phyloP scores from a whole-genome alignment of 2,888 invertebrate genomes.

The Apotomis capreana region DNA sequence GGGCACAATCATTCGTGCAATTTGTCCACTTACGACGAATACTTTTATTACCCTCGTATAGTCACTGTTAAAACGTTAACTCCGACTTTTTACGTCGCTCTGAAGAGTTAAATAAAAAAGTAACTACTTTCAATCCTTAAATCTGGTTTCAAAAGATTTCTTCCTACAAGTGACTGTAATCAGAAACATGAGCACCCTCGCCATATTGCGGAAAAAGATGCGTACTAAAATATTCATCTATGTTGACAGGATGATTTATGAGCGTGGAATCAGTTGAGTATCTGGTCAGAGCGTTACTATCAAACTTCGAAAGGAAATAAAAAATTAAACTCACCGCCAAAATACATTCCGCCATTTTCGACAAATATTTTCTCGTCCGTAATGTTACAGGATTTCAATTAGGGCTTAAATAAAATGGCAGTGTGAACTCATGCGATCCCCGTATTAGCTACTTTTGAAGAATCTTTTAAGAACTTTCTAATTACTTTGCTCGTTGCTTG shows the following conservation, averaged over 20 bases:
- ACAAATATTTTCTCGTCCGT: slow-evolving; percentile 10
- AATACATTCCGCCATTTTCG: background rate
- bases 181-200: slow-evolving; percentile 1
- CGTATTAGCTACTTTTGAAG: slow-evolving; percentile 33
- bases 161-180: slow-evolving; percentile 7
- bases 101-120: background rate
- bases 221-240: slow-evolving; percentile 28
- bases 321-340: slow-evolving; percentile 10
- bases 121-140: background rate
- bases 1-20: slow-evolving; percentile 35
- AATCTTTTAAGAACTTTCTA: slow-evolving; percentile 37
- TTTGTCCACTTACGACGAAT: slow-evolving; percentile 30
- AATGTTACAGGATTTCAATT: slow-evolving; percentile 27
- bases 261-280: slow-evolving; percentile 12
- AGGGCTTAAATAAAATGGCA: slow-evolving; percentile 28
- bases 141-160: background rate
- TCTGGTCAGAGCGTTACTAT: slow-evolving; percentile 21
- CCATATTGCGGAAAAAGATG: slow-evolving; percentile 13
- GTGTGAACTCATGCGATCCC: slow-evolving; percentile 37
- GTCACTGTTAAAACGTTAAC: background rate
- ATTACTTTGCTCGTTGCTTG: slow-evolving; percentile 38
- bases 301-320: slow-evolving; percentile 14
- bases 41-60: slow-evolving; percentile 11
- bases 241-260: slow-evolving; percentile 27
- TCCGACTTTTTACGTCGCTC: background rate